Base-by-base conservation (phyloP, 2,113 vertebrate genomes). In the Protomyctophum bolini region DNA sequence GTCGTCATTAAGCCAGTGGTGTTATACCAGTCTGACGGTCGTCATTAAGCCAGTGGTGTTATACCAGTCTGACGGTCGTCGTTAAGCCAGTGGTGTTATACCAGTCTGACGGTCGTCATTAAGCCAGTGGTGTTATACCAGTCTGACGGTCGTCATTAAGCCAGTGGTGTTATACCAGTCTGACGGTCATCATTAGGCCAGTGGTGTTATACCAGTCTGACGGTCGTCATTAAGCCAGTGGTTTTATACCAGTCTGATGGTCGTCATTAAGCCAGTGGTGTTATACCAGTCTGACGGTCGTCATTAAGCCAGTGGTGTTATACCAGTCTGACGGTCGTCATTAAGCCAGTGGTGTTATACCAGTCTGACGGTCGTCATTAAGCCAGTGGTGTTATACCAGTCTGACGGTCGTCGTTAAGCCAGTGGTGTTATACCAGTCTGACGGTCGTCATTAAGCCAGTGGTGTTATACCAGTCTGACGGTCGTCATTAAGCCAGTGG, bases 51-150 rank as follows among this genome's bases (percentile, higher is more conserved):
- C 49, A 70, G 45, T 41, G 33, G 33, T 41, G 33, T 41, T 58
- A 72, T 41, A 68, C n/a, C 62, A 65, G 68, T 66, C 77, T 74
- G 67, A 80, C 50, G 64, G 80, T 61, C 12, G 60, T 60, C 60
- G 63, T 50, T 10, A 6, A 21, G 58, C 52, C 49, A 70, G 45
- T 41, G 33, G 33, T 41, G 33, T 41, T 58, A 72, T 41, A 68
- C n/a, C 62, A 65, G 68, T 66, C 77, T 74, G 67, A 80, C 50
- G 64, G 80, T 61, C 12, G 60, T 60, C 60, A 70, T 50, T 10
- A 6, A 21, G 58, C 52, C 49, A 70, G 45, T 41, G 33, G 33
- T 41, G 33, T 41, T 58, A 72, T 41, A 68, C n/a, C 62, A 65
- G 68, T 66, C 77, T 74, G 67, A 80, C 50, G 64, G 80, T 61